Percentiles rank a stretch among this genome's conserved stretches.
phyloP scores from a whole-genome alignment of 2,797 vertebrate species.

The Cyprinella venusta region DNA sequence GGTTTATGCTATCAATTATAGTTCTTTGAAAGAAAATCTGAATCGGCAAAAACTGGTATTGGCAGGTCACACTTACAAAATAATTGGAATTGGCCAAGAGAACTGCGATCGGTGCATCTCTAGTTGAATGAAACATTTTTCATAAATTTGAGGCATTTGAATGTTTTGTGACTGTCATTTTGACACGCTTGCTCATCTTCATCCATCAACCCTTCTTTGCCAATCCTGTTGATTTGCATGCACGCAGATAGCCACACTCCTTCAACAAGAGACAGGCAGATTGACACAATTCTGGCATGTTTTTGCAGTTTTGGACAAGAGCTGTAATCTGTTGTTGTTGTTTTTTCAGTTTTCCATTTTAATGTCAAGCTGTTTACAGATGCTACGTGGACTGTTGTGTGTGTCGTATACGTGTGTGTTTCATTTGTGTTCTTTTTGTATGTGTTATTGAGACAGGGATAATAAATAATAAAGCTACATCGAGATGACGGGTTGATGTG shows the following conservation, averaged over 20 bases:
- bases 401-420: slow-evolving; percentile 10
- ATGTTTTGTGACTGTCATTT: slow-evolving; percentile 23
- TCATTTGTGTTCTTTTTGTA: slow-evolving; percentile 53
- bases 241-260: not conserved
- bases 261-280: slow-evolving; percentile 5
- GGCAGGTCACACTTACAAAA: too few species aligned
- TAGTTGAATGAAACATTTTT: not conserved
- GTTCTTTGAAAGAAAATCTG: too few species aligned
- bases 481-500: slow-evolving; percentile 51
- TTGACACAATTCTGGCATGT: slow-evolving; percentile 29
- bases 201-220: slow-evolving; percentile 15
- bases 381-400: not conserved
- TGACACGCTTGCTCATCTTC: slow-evolving; percentile 23
- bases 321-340: not conserved
- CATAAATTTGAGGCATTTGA: slow-evolving; percentile 15
- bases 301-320: slow-evolving; percentile 6
- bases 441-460: slow-evolving; percentile 29
- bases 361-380: not conserved
- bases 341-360: slow-evolving; percentile 1
- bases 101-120: too few species aligned
- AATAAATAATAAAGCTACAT: slow-evolving; percentile 42
- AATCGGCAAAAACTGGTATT: too few species aligned
- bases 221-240: slow-evolving; percentile 22
- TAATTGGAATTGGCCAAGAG: too few species aligned
- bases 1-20: too few species aligned